Evolutionary conservation across 2,113 vertebrate species (phyloP).

Genomic region (Anarhynchus alexandrinus): DNA sequence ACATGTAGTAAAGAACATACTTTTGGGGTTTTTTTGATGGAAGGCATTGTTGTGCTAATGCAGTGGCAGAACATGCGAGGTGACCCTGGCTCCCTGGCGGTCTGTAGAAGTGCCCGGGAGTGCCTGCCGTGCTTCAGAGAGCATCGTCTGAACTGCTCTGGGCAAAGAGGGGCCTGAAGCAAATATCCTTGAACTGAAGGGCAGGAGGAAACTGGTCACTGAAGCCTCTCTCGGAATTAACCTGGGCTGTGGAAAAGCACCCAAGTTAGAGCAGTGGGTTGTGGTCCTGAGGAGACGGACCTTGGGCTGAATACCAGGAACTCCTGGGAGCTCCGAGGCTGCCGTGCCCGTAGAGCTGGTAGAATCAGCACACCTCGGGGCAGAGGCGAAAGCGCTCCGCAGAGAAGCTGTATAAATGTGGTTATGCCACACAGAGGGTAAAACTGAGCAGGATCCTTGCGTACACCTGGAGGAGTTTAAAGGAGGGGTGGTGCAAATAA

Average conservation of each 20-base stretch:
- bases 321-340: fast-evolving
- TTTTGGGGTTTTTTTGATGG: not conserved
- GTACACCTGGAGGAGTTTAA: not conserved
- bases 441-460: not conserved
- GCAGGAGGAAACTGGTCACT: not conserved
- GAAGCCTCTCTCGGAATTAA: not conserved
- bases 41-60: not conserved
- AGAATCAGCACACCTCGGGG: fast-evolving
- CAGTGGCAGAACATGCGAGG: fast-evolving
- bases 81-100: not conserved
- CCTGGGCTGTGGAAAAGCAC: not conserved
- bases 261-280: not conserved
- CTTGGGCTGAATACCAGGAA: not conserved
- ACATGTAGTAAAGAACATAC: fast-evolving
- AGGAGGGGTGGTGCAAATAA: not conserved
- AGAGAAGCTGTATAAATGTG: not conserved
- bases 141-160: fast-evolving
- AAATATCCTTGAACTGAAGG: not conserved
- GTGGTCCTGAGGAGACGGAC: not conserved
- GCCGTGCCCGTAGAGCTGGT: not conserved
- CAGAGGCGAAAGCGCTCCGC: not conserved
- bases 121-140: not conserved
- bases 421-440: not conserved
- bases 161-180: not conserved
- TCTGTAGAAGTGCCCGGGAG: fast-evolving